These are phyloP conservation scores for Misgurnus mizolepis DNA, from an alignment of 2,113 vertebrate genomes.

Conservation along the genomic window DNA sequence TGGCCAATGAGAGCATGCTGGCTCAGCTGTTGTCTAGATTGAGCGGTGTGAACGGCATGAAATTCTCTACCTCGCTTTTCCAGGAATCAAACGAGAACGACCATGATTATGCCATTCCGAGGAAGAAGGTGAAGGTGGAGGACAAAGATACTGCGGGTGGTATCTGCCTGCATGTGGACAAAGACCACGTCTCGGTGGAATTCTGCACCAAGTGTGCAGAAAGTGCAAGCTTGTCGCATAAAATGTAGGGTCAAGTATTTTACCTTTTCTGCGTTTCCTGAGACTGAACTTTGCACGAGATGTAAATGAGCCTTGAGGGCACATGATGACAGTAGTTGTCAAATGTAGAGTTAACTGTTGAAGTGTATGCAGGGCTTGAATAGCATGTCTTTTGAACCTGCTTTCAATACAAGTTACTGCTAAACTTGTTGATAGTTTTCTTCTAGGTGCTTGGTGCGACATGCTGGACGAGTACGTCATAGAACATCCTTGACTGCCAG, in stretches of 20 bases:
- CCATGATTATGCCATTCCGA: conserved; percentile 82
- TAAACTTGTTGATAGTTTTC: conserved; percentile 99
- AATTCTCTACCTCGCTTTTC: conserved; percentile 94
- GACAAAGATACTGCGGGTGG: conserved; percentile 81
- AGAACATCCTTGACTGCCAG: conserved; percentile 89
- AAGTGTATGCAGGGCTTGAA: conserved; percentile 48
- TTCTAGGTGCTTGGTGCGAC: conserved; percentile 98
- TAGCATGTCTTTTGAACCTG: conserved; percentile 64
- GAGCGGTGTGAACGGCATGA: conserved; percentile 90
- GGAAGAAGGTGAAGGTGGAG: conserved; percentile 78
- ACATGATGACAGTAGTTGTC: conserved; percentile 48
- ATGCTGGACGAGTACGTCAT: conserved; percentile 92
- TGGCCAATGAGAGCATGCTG: conserved; percentile 95
- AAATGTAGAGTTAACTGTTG: conserved; percentile 60
- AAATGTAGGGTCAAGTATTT: conserved; percentile 98
- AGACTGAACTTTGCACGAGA: conserved; percentile 68
- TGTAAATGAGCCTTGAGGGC: conserved; percentile 62
- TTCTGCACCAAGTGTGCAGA: conserved; percentile 94
- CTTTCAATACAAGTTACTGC: conserved; percentile 90
- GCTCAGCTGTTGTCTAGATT: conserved; percentile 89
- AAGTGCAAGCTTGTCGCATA: conserved; percentile 84
- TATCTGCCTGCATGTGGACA: conserved; percentile 95
- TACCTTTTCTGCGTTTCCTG: conserved; percentile 70
- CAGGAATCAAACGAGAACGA: conserved; percentile 79
- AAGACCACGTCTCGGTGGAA: conserved; percentile 96